A percentile compares a stretch with the other conserved stretches of the same genome.
Conservation (phyloP, 2,797 vertebrate species). For the Syngnathus rostellatus region DNA sequence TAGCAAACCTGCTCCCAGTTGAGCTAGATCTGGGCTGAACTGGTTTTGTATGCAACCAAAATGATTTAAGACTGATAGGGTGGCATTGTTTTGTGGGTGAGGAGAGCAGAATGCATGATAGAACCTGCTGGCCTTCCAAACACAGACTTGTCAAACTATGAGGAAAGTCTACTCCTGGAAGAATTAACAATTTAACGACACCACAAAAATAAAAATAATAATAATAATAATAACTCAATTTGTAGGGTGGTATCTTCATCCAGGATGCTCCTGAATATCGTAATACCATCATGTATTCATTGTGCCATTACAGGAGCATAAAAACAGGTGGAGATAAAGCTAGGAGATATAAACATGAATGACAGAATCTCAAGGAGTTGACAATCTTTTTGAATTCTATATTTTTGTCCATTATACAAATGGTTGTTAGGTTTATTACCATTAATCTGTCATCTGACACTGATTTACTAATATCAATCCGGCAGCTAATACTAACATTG, state of each 20-base stretch:
- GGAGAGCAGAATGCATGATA: background rate
- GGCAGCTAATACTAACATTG: background rate
- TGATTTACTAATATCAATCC: background rate
- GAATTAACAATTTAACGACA: background rate
- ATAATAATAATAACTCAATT: too few species aligned
- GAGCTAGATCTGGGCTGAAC: background rate
- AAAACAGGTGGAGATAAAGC: too few species aligned
- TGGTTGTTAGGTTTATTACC: background rate
- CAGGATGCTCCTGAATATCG: too few species aligned
- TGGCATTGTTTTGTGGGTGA: background rate
- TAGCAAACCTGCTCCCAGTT: background rate
- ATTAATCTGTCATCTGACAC: background rate
- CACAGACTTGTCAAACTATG: background rate
- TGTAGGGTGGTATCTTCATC: too few species aligned
- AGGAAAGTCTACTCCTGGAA: background rate
- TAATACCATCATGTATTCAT: too few species aligned
- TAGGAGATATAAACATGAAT: too few species aligned
- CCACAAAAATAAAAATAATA: background rate
- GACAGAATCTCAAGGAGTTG: too few species aligned
- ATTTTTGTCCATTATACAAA: background rate
- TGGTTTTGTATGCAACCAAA: background rate
- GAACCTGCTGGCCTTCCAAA: background rate
- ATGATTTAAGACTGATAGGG: background rate
- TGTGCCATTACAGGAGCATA: too few species aligned
- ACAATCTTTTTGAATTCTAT: too few species aligned